Evolutionary conservation across 1,140 invertebrate species (phyloP).

Genomic region (Listronotus bonariensis): DNA sequence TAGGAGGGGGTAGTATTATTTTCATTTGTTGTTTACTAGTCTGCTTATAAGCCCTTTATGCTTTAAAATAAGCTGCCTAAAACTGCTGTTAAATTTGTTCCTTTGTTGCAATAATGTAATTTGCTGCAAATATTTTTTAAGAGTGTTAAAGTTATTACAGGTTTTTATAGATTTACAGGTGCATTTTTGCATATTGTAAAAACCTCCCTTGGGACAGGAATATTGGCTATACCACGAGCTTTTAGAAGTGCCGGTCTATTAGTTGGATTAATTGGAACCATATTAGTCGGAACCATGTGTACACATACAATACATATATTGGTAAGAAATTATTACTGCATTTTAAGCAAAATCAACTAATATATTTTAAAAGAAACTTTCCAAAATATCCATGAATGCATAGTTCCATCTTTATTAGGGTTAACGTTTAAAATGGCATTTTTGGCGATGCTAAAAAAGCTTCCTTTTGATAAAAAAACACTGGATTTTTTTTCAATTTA

Average conservation of each 20-base stretch:
- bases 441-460: too few relatives aligned
- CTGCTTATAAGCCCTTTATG: too few relatives aligned
- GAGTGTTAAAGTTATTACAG: not conserved
- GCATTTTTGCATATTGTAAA: slow-evolving; percentile 79
- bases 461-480: too few relatives aligned
- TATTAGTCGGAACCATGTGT: slow-evolving; percentile 74
- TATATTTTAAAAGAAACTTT: too few relatives aligned
- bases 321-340: slow-evolving; percentile 62
- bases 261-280: slow-evolving; percentile 70
- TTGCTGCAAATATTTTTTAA: not conserved
- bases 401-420: too few relatives aligned
- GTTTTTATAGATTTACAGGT: slow-evolving; percentile 65
- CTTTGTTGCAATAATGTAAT: not conserved
- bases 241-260: slow-evolving; percentile 79
- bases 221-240: slow-evolving; percentile 85
- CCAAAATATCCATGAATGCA: too few relatives aligned
- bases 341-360: too few relatives aligned
- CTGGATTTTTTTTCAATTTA: too few relatives aligned
- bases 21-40: not conserved
- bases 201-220: slow-evolving; percentile 83
- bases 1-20: not conserved
- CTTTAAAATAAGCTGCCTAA: too few relatives aligned
- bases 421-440: too few relatives aligned
- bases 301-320: slow-evolving; percentile 80
- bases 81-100: slow-evolving; percentile 3